Evolutionary conservation across 2,797 vertebrate genomes (phyloP).

Genomic region (Botia kubotai): DNA sequence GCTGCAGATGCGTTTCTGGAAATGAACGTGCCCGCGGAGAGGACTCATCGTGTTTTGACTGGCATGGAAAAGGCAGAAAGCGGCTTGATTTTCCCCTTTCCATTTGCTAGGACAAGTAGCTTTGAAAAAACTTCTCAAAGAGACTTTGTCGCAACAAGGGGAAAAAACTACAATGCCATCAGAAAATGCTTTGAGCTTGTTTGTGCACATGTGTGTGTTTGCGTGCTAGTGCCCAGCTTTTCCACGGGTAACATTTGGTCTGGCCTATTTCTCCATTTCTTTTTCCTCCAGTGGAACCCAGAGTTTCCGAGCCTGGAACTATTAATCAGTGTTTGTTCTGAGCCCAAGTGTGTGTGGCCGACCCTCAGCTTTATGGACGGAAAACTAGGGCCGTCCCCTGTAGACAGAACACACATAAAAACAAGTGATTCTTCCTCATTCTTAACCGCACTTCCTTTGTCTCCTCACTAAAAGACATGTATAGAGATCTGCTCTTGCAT

Average conservation of each 20-base stretch:
- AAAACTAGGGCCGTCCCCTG: constrained; percentile 38
- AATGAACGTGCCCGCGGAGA: constrained; percentile 49
- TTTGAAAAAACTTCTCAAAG: constrained; percentile 43
- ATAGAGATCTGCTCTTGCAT: constrained; percentile 38
- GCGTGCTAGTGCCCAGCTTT: constrained; percentile 50
- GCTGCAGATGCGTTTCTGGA: constrained; percentile 51
- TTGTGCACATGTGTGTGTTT: constrained; percentile 28
- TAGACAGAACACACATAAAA: constrained; percentile 15
- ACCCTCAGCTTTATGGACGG: constrained; percentile 28
- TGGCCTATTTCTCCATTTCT: constrained; percentile 37
- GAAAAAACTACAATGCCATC: constrained; percentile 26
- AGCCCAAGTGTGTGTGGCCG: constrained; percentile 26
- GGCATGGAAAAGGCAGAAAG: constrained; percentile 55
- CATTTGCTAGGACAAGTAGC: constrained; percentile 41
- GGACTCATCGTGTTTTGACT: constrained; percentile 57
- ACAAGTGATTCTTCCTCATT: constrained; percentile 1
- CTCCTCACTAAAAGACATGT: constrained; percentile 26
- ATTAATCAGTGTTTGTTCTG: constrained; percentile 45
- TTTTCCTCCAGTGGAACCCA: constrained; percentile 57
- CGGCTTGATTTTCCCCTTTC: constrained; percentile 45
- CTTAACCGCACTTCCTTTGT: constrained; percentile 34
- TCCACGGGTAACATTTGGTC: constrained; percentile 56
- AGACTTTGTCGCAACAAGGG: constrained; percentile 21
- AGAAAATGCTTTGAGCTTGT: constrained; percentile 20
- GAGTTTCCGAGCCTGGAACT: constrained; percentile 49